These are phyloP conservation scores for Orchestes rusci DNA, from an alignment of 2,888 invertebrate genomes.

Conservation along the genomic window DNA sequence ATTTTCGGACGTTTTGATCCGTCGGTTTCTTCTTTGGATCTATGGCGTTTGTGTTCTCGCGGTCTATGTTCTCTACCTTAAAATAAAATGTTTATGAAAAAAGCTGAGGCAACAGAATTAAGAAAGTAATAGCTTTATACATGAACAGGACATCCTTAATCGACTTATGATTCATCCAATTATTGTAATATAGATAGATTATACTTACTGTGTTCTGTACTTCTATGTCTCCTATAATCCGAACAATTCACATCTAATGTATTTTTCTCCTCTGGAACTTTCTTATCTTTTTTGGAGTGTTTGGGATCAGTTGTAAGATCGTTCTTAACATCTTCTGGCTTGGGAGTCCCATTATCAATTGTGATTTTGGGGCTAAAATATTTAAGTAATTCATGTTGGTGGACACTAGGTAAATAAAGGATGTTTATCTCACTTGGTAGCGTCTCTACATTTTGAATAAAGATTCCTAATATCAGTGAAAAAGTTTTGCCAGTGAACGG, in stretches of 20 bases:
- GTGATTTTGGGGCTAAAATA: conserved; percentile 39
- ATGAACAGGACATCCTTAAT: too few relatives aligned
- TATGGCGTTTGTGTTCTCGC: conserved; percentile 17
- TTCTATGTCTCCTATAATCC: conserved; percentile 34
- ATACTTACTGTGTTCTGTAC: conserved; percentile 23
- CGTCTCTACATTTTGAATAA: conserved; percentile 37
- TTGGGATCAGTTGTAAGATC: conserved; percentile 34
- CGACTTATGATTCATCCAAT: too few relatives aligned
- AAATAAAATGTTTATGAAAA: not conserved
- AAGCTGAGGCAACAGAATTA: too few relatives aligned
- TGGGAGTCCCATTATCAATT: conserved; percentile 39
- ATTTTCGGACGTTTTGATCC: conserved; percentile 20
- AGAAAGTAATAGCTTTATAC: too few relatives aligned
- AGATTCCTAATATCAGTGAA: conserved; percentile 34
- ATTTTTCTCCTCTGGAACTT: conserved; percentile 32
- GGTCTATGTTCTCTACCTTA: conserved; percentile 13
- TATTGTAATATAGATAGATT: too few relatives aligned
- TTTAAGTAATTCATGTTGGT: not conserved
- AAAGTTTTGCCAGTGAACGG: conserved; percentile 38
- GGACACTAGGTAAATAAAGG: too few relatives aligned
- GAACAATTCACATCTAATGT: conserved; percentile 35
- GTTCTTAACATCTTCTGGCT: conserved; percentile 32
- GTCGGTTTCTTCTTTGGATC: conserved; percentile 24
- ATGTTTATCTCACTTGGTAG: conserved; percentile 32
- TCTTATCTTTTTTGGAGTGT: conserved; percentile 39